Conservation (phyloP, 2,888 invertebrate species). For the Phortica magna region DNA sequence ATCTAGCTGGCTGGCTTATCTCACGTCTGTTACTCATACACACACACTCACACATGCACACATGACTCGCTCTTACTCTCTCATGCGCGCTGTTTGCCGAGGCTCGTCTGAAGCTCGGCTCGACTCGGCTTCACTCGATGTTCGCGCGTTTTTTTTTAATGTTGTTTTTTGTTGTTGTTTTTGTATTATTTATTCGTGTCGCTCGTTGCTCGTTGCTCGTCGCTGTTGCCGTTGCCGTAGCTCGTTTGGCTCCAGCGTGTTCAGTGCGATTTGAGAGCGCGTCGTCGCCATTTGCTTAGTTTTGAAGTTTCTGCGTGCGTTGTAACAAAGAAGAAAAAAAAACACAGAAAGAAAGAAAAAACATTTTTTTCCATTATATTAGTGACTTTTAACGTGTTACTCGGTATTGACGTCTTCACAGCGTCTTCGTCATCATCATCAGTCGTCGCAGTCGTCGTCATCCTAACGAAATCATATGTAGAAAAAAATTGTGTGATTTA, state of each 20-base stretch:
- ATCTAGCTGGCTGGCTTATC: neutral
- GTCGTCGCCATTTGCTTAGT: conserved; percentile 55
- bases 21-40: neutral
- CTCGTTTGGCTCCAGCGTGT: conserved; percentile 40
- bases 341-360: neutral
- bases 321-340: neutral
- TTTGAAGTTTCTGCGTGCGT: neutral
- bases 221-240: conserved; percentile 39
- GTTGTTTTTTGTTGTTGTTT: conserved; percentile 17
- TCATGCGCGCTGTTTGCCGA: conserved; percentile 13
- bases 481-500: neutral
- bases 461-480: too few species aligned
- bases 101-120: conserved; percentile 18
- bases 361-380: neutral
- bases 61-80: conserved; percentile 35
- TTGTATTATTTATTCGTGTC: conserved; percentile 41
- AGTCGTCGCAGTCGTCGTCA: neutral
- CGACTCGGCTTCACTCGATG: neutral
- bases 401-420: too few species aligned
- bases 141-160: conserved; percentile 23
- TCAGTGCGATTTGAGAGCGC: conserved; percentile 68
- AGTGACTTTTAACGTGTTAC: neutral
- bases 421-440: too few species aligned
- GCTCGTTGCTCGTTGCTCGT: conserved; percentile 29
- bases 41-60: neutral